Base-by-base conservation (phyloP, 2,888 invertebrate genomes). In the Cataglyphis cursor region DNA sequence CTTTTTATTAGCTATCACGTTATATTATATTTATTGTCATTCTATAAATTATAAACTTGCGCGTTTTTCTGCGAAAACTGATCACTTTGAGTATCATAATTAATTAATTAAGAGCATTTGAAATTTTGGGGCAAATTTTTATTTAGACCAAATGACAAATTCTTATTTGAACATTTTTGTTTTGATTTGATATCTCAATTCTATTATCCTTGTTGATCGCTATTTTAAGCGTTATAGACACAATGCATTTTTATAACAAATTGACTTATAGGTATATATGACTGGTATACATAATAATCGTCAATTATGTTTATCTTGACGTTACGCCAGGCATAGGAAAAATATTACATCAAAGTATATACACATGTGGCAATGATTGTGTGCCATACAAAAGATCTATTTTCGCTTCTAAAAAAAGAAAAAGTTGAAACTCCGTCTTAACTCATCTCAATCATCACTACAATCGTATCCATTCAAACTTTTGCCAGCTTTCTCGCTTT, bases 241-340 rank as follows among this genome's bases (percentile, higher is more conserved):
- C 12, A 38, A 64, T 21, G 6, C 24, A n/a, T 28, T 66, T 76
- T 76, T 76, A 54, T 21, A 31, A 64, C 31, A 12, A 21, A 10
- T 78, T 31, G 59, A 70, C 38, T 70, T 59, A 31, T 21, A 35
- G 35, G 31, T 59, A 44, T 44, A 44, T 44, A 44, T 31, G 44
- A 12, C 44, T 18, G 57, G 9, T 57, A 2, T 59, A 76, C 31
- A 31, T 70, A 57, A 65, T 68, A 66, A 78, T 78, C 57, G 31
- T 41, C 66, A 68, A 59, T 59, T 18, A n/a, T 24, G 48, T 72
- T 80, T 80, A 80, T 80, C 70, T 80, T 80, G 78, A 80, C 44
- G 24, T 70, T 61, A 80, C 21, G 72, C 78, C 78, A 80, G n/a
- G 18, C 78, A 1, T 59, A 35, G n/a, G 35, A 61, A 72, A 68